These are phyloP conservation scores for Enteromius anoplus DNA, from an alignment of 2,797 vertebrate genomes.

Conservation along the genomic window DNA sequence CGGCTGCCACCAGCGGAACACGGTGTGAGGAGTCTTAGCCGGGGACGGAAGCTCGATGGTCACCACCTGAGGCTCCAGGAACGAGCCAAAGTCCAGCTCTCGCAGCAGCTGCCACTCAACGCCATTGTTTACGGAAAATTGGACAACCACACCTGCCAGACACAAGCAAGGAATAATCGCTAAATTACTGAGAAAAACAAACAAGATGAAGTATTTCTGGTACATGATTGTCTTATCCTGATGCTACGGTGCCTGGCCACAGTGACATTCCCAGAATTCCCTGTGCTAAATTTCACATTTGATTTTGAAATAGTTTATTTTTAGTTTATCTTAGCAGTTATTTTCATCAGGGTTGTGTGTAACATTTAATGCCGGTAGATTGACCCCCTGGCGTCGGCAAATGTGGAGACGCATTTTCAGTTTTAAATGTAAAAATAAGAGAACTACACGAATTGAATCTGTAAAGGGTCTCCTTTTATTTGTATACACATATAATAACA, in stretches of 20 bases:
- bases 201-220: neutral
- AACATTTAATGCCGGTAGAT: no score
- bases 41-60: constrained; percentile 92
- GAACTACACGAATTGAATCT: no score
- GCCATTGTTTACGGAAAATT: constrained; percentile 94
- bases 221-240: neutral
- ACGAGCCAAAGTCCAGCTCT: constrained; percentile 93
- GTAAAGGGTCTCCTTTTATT: no score
- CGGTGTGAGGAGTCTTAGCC: constrained; percentile 90
- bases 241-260: neutral
- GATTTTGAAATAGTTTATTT: no score
- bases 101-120: constrained; percentile 91
- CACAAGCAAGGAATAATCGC: no score
- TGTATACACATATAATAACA: no score
- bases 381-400: no score
- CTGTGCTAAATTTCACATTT: no score
- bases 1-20: constrained; percentile 98
- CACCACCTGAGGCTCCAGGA: constrained; percentile 93
- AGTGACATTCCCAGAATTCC: neutral
- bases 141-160: constrained; percentile 88
- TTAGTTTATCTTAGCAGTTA: no score
- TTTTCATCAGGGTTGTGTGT: no score
- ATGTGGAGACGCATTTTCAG: no score
- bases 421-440: no score
- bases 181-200: neutral